Evolutionary conservation across 1,140 invertebrate species (phyloP).

Genomic region (Ptiloglossa arizonensis): DNA sequence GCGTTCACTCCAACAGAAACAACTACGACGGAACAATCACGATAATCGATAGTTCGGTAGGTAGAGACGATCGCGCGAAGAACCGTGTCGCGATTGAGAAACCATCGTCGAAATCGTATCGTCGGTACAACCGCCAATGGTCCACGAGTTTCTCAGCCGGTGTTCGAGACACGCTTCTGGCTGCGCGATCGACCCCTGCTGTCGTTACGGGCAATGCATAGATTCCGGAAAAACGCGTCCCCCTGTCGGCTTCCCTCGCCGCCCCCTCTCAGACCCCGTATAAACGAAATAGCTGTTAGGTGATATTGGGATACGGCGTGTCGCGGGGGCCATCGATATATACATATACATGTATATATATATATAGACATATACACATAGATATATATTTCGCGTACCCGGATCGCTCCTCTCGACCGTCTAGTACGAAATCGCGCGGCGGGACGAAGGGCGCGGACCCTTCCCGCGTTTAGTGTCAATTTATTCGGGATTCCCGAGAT

Average conservation of each 20-base stretch:
- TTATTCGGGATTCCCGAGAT: conserved; percentile 81
- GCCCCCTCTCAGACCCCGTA: conserved; percentile 41
- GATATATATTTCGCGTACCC: conserved; percentile 61
- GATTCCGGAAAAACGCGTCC: conserved; percentile 69
- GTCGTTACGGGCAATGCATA: conserved; percentile 69
- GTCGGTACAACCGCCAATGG: no score
- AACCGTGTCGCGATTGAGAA: no score
- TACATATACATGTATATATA: no score
- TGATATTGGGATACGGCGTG: conserved; percentile 74
- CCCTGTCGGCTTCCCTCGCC: conserved; percentile 5
- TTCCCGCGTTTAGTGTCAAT: conserved; percentile 80
- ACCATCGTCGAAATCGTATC: no score
- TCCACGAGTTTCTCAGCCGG: no score
- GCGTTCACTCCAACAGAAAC: no score
- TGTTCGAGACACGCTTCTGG: no score
- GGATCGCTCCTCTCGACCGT: conserved; percentile 23
- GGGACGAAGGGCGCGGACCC: conserved; percentile 44
- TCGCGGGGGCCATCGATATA: conserved; percentile 67
- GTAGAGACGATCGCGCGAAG: no score
- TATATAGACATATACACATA: no score
- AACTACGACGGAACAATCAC: no score
- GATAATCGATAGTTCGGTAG: no score
- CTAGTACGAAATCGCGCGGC: conserved; percentile 36
- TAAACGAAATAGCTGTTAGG: conserved; percentile 76
- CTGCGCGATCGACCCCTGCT: conserved; percentile 12